These are phyloP conservation scores for Poliocrania exsul DNA, from an alignment of 2,797 vertebrate species.

Conservation along the genomic window DNA sequence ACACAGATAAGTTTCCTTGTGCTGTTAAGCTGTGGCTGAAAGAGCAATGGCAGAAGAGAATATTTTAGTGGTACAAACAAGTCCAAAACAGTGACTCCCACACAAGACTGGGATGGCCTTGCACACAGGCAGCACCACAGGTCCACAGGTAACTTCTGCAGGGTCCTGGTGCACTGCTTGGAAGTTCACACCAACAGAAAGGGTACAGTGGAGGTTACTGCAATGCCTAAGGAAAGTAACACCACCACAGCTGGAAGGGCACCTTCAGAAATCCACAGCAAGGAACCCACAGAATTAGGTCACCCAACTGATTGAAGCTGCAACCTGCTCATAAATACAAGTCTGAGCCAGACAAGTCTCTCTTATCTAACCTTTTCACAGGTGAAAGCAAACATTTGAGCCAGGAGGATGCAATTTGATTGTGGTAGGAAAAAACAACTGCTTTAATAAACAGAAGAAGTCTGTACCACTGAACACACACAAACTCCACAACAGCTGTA, in stretches of 20 bases:
- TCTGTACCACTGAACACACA: background rate
- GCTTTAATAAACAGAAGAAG: background rate
- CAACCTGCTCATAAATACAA: background rate
- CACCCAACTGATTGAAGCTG: background rate
- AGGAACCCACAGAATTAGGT: background rate
- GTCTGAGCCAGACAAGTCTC: background rate
- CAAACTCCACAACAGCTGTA: accelerated
- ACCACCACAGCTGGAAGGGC: accelerated
- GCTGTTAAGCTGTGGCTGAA: background rate
- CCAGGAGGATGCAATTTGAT: background rate
- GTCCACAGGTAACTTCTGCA: background rate
- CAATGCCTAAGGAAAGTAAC: background rate
- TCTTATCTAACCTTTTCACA: background rate
- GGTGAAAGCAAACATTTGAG: background rate
- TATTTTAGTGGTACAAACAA: background rate
- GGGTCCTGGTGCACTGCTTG: accelerated
- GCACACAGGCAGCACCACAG: background rate
- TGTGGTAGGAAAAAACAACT: background rate
- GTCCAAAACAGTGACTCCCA: background rate
- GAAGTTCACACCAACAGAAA: accelerated
- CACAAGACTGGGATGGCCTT: background rate
- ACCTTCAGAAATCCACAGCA: background rate
- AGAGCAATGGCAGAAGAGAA: background rate
- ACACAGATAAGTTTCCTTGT: background rate
- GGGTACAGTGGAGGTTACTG: background rate